A percentile compares a stretch with the other conserved stretches of the same genome.
phyloP scores from a whole-genome alignment of 2,113 vertebrate species.

The Pachyramphus minor region DNA sequence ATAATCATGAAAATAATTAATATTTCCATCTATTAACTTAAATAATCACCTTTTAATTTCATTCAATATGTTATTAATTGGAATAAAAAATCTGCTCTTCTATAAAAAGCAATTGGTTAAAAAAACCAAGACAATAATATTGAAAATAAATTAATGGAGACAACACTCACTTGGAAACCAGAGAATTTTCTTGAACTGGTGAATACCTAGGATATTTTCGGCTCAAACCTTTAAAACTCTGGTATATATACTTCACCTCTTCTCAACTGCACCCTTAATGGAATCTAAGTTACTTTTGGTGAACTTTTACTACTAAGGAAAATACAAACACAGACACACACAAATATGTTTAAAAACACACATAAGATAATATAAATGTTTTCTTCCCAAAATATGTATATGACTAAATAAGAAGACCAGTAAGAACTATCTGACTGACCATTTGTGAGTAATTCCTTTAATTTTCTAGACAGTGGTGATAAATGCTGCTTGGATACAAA shows the following conservation, averaged over 20 bases:
- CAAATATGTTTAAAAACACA: not conserved
- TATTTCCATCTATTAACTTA: not conserved
- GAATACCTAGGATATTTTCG: not conserved
- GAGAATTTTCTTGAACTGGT: not conserved
- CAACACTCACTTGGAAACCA: not conserved
- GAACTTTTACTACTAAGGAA: not conserved
- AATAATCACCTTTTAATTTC: not conserved
- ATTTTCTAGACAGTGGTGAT: not conserved
- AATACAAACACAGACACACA: not conserved
- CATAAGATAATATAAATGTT: not conserved
- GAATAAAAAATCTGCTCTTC: not conserved
- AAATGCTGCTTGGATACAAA: not conserved
- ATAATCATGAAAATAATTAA: not conserved
- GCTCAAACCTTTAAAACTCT: not conserved
- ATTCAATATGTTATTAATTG: not conserved
- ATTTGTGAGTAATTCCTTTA: not conserved
- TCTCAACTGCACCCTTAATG: not conserved
- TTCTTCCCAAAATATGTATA: not conserved
- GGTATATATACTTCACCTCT: not conserved
- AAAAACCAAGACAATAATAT: not conserved
- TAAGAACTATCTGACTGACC: not conserved
- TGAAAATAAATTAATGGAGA: not conserved
- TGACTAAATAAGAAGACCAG: not conserved
- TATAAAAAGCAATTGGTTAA: not conserved
- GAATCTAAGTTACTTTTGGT: not conserved